Evolutionary conservation across 2,113 vertebrate genomes (phyloP).

Genomic region (Protomyctophum bolini): DNA sequence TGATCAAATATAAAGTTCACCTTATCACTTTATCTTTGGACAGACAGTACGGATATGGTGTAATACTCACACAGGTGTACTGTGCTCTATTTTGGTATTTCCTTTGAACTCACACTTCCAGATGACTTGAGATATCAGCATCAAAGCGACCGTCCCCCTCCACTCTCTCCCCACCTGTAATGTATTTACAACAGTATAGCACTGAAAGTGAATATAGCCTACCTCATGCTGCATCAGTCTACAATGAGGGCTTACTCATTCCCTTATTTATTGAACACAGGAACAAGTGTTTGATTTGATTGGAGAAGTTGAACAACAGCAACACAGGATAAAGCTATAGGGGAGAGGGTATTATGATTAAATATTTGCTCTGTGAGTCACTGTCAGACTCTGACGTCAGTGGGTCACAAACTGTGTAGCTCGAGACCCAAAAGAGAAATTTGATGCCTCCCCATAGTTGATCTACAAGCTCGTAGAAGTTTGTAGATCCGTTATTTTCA

Average conservation of each 20-base stretch:
- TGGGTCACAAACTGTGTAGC: too few relatives aligned
- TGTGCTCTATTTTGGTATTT: conserved; percentile 40
- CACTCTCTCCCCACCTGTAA: conserved; percentile 39
- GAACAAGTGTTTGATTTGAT: conserved; percentile 34
- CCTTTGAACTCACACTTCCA: conserved; percentile 41
- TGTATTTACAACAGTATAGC: conserved; percentile 10
- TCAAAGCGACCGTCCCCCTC: conserved; percentile 29
- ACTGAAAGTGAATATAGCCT: conserved; percentile 9
- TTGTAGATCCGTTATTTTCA: too few relatives aligned
- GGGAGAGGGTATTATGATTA: too few relatives aligned
- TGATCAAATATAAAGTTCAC: conserved; percentile 1
- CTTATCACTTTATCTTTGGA: conserved; percentile 28
- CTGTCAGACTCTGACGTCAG: neutral
- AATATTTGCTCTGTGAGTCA: conserved; percentile 32
- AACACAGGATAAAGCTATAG: conserved; percentile 3
- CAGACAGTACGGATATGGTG: neutral
- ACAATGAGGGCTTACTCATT: conserved; percentile 30
- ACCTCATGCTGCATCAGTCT: conserved; percentile 3
- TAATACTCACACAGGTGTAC: conserved; percentile 34
- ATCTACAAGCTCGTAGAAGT: too few relatives aligned
- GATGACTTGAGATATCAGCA: conserved; percentile 48
- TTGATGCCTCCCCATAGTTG: too few relatives aligned
- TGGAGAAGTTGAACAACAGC: conserved; percentile 8
- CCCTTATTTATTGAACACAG: conserved; percentile 29
- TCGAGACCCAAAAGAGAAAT: too few relatives aligned